Conservation (phyloP, 2,888 invertebrate species). For the Meliscaeva auricollis region DNA sequence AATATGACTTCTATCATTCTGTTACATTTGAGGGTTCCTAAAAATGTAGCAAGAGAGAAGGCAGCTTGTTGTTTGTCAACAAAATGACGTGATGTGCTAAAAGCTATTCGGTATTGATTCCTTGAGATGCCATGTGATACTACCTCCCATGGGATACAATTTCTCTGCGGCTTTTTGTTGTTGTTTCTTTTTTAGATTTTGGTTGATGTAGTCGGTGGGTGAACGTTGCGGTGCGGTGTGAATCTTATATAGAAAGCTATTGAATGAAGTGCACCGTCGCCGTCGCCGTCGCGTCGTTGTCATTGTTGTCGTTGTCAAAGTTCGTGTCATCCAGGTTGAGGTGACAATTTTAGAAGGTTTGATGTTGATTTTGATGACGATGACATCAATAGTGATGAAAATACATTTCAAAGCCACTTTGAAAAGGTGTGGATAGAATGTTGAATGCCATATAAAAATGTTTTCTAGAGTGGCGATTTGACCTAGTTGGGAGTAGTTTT, state of each 20-base stretch:
- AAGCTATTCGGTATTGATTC: constrained; percentile 64
- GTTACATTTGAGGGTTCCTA: not conserved
- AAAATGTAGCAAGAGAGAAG: not conserved
- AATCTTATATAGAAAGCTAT: constrained; percentile 18
- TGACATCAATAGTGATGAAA: constrained; percentile 38
- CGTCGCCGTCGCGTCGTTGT: not conserved
- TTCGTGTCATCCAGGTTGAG: not conserved
- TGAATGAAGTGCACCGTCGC: constrained; percentile 1
- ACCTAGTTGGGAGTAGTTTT: constrained; percentile 16
- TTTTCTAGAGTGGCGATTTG: constrained; percentile 1
- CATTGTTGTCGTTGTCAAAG: not conserved
- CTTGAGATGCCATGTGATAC: constrained; percentile 42
- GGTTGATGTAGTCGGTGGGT: not conserved
- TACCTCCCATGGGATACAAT: constrained; percentile 14
- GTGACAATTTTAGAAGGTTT: constrained; percentile 20
- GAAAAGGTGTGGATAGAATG: constrained; percentile 35
- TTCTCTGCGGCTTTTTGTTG: not conserved
- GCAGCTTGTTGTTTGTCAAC: constrained; percentile 56
- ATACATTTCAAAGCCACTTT: constrained; percentile 29
- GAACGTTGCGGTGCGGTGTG: not conserved
- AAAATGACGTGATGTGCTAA: constrained; percentile 48
- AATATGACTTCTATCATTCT: constrained; percentile 60
- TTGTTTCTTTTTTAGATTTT: not conserved
- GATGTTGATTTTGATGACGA: constrained; percentile 12
- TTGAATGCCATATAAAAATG: constrained; percentile 14